A percentile compares a stretch with the other conserved stretches of the same genome.
Conservation (phyloP, 1,140 invertebrate species). For the Ylistrum balloti region DNA sequence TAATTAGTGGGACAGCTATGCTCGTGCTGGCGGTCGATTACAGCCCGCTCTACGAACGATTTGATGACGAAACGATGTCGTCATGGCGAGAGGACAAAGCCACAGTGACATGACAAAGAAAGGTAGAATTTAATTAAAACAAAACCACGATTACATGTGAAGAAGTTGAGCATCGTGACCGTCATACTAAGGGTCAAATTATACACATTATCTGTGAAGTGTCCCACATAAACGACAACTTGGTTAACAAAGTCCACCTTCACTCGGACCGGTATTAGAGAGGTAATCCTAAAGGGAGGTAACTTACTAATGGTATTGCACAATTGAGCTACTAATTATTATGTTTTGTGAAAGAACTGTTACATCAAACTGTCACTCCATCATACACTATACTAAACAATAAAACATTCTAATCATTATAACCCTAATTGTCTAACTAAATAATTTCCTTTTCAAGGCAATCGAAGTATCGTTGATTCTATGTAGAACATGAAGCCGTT, state of each 20-base stretch:
- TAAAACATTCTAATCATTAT: background rate
- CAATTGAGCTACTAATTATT: background rate
- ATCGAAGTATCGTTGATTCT: no score
- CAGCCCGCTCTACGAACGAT: constrained; percentile 10
- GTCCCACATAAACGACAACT: background rate
- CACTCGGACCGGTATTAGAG: background rate
- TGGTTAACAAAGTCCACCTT: background rate
- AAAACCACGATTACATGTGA: background rate
- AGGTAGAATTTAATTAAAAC: constrained; percentile 36
- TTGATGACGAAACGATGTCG: constrained; percentile 38
- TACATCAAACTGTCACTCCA: background rate
- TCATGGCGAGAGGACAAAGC: constrained; percentile 5
- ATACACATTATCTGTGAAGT: constrained; percentile 16
- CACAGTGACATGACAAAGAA: constrained; percentile 16
- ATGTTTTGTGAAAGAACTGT: background rate
- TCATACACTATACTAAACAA: background rate
- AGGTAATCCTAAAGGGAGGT: background rate
- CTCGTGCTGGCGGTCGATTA: background rate
- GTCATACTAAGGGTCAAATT: background rate
- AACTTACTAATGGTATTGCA: constrained; percentile 26
- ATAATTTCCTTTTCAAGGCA: no score
- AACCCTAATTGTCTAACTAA: background rate
- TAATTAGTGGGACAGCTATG: constrained; percentile 16
- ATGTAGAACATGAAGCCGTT: no score
- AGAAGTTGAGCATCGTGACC: background rate